A percentile compares a stretch with the other conserved stretches of the same genome.
Evolutionary conservation across 2,888 invertebrate genomes (phyloP).

Genomic region (Cerceris rybyensis): DNA sequence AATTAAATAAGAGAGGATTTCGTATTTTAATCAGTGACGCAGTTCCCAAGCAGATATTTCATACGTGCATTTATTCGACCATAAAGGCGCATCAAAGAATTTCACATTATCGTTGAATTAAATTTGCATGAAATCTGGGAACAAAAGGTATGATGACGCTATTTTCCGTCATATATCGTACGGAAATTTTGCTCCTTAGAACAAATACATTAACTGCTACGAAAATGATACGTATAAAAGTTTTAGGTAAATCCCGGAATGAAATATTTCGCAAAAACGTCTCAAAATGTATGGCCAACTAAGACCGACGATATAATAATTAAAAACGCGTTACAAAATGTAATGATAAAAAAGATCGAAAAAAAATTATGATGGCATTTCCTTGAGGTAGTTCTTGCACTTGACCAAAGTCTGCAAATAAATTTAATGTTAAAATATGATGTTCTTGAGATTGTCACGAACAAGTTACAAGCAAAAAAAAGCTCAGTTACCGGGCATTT

Average conservation of each 20-base stretch:
- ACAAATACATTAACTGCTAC: slow-evolving; percentile 18
- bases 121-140: slow-evolving; percentile 46
- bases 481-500: no score
- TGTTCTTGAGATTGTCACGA: no score
- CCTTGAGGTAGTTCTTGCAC: no score
- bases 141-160: slow-evolving; percentile 24
- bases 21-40: slow-evolving; percentile 37
- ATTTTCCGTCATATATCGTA: slow-evolving; percentile 20
- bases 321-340: no score
- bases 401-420: no score
- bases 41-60: slow-evolving; percentile 32
- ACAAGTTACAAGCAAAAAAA: no score
- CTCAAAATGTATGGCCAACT: no score
- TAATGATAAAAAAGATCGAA: no score
- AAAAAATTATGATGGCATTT: no score
- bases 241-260: background rate
- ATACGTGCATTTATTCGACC: slow-evolving; percentile 23
- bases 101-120: slow-evolving; percentile 35
- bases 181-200: slow-evolving; percentile 20
- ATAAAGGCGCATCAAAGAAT: slow-evolving; percentile 30
- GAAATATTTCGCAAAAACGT: background rate
- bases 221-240: background rate
- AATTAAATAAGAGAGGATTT: slow-evolving; percentile 10
- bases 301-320: no score
- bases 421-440: no score